These are phyloP conservation scores for Zeuzera pyrina DNA, from an alignment of 2,888 invertebrate genomes.

Conservation along the genomic window DNA sequence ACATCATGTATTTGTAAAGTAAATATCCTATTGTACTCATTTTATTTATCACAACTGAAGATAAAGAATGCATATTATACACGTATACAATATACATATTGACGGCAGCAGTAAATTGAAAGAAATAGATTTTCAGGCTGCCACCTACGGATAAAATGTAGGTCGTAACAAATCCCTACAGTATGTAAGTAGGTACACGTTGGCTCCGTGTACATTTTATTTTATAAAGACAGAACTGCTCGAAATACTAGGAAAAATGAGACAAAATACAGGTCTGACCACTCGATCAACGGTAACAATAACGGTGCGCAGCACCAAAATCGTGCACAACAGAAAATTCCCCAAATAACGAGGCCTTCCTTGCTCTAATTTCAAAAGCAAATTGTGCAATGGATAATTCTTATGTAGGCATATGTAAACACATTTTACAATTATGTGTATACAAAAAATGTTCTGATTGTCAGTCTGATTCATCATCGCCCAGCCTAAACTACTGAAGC, in stretches of 20 bases:
- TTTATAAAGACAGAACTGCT: slow-evolving; percentile 16
- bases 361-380: too few species aligned
- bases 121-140: slow-evolving; percentile 16
- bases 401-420: too few species aligned
- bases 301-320: slow-evolving; percentile 58
- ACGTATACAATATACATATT: too few species aligned
- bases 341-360: slow-evolving; percentile 1
- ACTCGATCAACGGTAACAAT: slow-evolving; percentile 63
- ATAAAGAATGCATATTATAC: too few species aligned
- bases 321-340: slow-evolving; percentile 32
- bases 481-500: too few species aligned
- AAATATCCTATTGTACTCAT: too few species aligned
- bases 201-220: slow-evolving; percentile 4
- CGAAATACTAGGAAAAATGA: slow-evolving; percentile 23
- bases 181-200: neutral
- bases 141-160: slow-evolving; percentile 32
- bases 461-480: too few species aligned
- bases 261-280: slow-evolving; percentile 63
- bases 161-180: slow-evolving; percentile 23
- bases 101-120: neutral
- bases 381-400: too few species aligned
- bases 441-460: too few species aligned
- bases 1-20: neutral
- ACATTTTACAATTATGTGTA: too few species aligned
- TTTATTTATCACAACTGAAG: too few species aligned